Conservation (phyloP, 1,140 invertebrate genomes). For the Trichonephila inaurata region DNA sequence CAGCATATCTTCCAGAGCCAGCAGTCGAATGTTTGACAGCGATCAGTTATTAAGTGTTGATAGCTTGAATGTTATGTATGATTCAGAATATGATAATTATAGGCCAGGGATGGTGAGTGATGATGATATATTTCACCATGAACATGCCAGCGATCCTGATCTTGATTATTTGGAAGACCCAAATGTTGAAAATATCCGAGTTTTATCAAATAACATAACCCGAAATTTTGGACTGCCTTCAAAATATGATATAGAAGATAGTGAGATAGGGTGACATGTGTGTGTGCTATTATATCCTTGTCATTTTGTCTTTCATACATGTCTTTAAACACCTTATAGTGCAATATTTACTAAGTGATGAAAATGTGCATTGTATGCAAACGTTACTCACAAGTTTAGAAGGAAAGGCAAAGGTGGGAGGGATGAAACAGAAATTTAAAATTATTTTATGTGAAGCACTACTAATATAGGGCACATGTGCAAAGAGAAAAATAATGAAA, state of each 20-base stretch:
- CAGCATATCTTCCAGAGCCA: conserved; percentile 88
- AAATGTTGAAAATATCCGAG: conserved; percentile 88
- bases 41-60: conserved; percentile 89
- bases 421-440: not conserved
- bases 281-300: not conserved
- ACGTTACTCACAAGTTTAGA: not conserved
- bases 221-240: conserved; percentile 87
- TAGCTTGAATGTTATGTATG: conserved; percentile 90
- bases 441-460: not conserved
- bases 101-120: conserved; percentile 80
- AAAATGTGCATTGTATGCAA: conserved; percentile 4
- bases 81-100: conserved; percentile 90
- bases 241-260: conserved; percentile 67
- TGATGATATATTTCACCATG: conserved; percentile 81
- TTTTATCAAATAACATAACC: conserved; percentile 88
- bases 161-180: conserved; percentile 85
- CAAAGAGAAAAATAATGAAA: not conserved
- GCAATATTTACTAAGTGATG: conserved; percentile 62
- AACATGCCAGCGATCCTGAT: conserved; percentile 80
- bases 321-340: conserved; percentile 68
- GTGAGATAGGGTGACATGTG: conserved; percentile 57
- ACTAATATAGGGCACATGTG: not conserved
- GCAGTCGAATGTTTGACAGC: conserved; percentile 88
- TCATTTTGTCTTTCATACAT: conserved; percentile 43
- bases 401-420: not conserved